Conservation (phyloP, 2,888 invertebrate genomes). For the Ormia ochracea region DNA sequence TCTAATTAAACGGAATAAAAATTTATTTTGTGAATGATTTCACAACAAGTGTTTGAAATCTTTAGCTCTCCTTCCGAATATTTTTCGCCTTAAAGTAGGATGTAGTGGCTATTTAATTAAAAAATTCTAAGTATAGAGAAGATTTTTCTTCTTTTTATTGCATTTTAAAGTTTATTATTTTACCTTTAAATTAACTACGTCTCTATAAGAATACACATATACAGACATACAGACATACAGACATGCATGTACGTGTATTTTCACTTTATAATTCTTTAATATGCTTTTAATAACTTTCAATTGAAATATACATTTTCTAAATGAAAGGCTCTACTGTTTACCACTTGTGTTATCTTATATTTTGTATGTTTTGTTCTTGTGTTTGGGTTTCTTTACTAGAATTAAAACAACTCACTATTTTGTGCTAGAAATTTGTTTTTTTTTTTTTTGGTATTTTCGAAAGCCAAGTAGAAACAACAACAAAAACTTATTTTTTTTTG, state of each 20-base stretch:
- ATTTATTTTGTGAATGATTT: not conserved
- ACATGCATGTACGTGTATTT: not conserved
- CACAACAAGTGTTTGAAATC: not conserved
- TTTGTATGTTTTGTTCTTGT: constrained; percentile 10
- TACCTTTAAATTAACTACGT: too few relatives aligned
- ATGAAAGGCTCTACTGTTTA: not conserved
- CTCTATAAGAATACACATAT: too few relatives aligned
- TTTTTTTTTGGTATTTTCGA: constrained; percentile 10
- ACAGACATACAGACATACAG: too few relatives aligned
- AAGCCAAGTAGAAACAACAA: constrained; percentile 26
- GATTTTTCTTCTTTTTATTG: constrained; percentile 4
- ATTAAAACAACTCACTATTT: constrained; percentile 11
- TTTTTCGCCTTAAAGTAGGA: not conserved
- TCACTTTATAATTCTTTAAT: constrained; percentile 1
- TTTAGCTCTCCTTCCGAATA: not conserved
- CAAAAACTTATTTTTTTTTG: not conserved
- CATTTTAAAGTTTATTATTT: not conserved
- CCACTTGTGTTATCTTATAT: constrained; percentile 5
- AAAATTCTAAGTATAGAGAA: constrained; percentile 7
- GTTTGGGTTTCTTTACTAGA: not conserved
- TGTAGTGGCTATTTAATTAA: not conserved
- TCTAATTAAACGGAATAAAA: not conserved
- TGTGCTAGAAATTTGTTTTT: not conserved
- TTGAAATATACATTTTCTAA: not conserved
- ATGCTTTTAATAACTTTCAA: constrained; percentile 1